Conservation (phyloP, 2,888 invertebrate genomes). For the Temnothorax rugatulus region DNA sequence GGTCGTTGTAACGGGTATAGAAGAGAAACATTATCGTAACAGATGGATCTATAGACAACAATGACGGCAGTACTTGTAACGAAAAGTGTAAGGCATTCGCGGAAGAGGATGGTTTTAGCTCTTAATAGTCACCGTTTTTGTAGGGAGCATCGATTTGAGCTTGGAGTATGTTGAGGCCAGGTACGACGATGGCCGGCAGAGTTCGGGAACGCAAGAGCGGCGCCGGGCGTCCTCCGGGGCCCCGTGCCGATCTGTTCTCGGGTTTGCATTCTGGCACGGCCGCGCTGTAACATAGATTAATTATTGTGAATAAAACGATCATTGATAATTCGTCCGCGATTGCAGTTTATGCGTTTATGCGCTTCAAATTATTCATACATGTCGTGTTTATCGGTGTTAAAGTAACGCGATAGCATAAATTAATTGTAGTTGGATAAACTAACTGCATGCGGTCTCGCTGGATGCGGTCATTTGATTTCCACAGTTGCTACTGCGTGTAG, state of each 20-base stretch:
- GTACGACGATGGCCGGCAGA: constrained; percentile 95
- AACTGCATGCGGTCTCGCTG: neutral
- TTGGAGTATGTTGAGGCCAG: constrained; percentile 93
- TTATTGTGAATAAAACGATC: neutral
- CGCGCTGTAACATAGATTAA: constrained; percentile 70
- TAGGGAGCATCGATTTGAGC: constrained; percentile 92
- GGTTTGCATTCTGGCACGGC: constrained; percentile 80
- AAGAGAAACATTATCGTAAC: constrained; percentile 27
- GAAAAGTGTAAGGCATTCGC: constrained; percentile 15
- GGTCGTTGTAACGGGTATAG: neutral
- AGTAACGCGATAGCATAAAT: constrained; percentile 2
- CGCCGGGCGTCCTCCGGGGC: constrained; percentile 88
- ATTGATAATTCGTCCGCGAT: neutral
- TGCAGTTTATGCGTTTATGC: neutral
- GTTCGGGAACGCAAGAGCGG: constrained; percentile 94
- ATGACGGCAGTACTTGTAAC: constrained; percentile 2
- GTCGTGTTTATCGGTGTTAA: neutral
- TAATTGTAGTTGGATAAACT: constrained; percentile 26
- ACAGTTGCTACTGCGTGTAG: neutral
- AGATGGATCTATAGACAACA: constrained; percentile 7
- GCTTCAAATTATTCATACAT: neutral
- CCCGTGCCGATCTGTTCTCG: constrained; percentile 81
- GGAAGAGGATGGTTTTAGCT: neutral
- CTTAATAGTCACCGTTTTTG: constrained; percentile 82
- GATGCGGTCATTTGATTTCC: neutral